Evolutionary conservation across 1,140 invertebrate genomes (phyloP).

Genomic region (Yoshiicerus persimilis): DNA sequence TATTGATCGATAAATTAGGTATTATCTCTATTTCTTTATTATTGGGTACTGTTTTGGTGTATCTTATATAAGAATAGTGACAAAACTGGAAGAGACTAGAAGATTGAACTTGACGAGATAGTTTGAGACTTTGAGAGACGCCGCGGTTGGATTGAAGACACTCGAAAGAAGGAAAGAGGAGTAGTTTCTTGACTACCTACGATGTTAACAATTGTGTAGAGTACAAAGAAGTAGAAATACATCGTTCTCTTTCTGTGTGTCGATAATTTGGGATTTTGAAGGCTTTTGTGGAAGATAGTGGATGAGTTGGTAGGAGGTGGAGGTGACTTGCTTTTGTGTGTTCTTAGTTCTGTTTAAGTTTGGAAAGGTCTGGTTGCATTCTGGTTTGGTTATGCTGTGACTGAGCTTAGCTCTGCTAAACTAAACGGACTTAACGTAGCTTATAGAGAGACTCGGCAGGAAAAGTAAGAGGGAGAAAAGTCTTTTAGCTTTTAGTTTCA

Average conservation of each 20-base stretch:
- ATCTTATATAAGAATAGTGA: too few species aligned
- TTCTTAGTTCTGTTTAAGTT: neutral
- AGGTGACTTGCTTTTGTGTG: neutral
- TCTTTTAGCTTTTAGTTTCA: conserved; percentile 14
- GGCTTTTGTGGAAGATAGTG: neutral
- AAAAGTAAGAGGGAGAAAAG: conserved; percentile 14
- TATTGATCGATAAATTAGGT: too few species aligned
- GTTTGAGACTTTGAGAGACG: neutral
- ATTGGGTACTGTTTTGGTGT: too few species aligned
- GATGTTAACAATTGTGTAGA: too few species aligned
- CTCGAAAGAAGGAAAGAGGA: neutral
- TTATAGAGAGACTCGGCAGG: neutral
- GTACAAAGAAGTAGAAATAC: neutral
- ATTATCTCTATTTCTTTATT: too few species aligned
- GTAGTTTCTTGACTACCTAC: neutral
- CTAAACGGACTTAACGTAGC: conserved; percentile 10
- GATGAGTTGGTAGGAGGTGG: neutral
- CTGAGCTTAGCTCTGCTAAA: neutral
- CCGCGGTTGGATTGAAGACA: neutral
- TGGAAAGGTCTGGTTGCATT: neutral
- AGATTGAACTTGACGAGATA: too few species aligned
- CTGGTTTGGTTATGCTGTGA: neutral
- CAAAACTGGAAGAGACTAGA: conserved; percentile 4
- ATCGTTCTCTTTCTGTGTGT: conserved; percentile 2
- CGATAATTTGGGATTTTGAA: conserved; percentile 17